A percentile compares a stretch with the other conserved stretches of the same genome.
Evolutionary conservation across 2,888 invertebrate genomes (phyloP).

Genomic region (Anticlea derivata): DNA sequence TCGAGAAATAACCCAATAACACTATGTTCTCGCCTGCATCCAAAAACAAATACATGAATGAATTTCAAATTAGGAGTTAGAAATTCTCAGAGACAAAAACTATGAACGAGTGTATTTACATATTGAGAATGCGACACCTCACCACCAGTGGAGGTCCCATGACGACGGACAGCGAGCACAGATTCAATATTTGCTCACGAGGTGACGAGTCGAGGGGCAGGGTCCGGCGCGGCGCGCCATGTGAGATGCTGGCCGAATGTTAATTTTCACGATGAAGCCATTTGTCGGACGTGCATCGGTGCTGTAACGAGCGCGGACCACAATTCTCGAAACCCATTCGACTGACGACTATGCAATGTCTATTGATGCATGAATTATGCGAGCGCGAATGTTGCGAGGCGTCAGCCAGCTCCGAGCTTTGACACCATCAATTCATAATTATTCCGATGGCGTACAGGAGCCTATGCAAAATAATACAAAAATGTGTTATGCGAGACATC

Average conservation of each 20-base stretch:
- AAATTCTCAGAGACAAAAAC: constrained; percentile 44
- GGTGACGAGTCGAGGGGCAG: constrained; percentile 40
- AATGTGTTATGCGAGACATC: constrained; percentile 41
- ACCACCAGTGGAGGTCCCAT: constrained; percentile 69
- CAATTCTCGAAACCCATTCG: constrained; percentile 71
- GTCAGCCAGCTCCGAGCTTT: constrained; percentile 43
- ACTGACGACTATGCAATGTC: constrained; percentile 59
- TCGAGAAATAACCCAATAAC: not conserved
- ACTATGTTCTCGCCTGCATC: constrained; percentile 26
- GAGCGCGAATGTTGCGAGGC: constrained; percentile 50
- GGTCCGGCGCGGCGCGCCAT: constrained; percentile 34
- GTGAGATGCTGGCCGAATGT: constrained; percentile 73
- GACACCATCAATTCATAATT: constrained; percentile 44
- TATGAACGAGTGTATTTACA: constrained; percentile 48
- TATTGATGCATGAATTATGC: constrained; percentile 71
- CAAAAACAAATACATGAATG: constrained; percentile 45
- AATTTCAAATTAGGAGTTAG: constrained; percentile 38
- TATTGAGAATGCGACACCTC: constrained; percentile 65
- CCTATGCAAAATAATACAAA: constrained; percentile 47
- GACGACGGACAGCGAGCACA: constrained; percentile 40
- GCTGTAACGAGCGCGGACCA: constrained; percentile 62
- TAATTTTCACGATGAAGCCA: constrained; percentile 80
- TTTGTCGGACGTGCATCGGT: constrained; percentile 70
- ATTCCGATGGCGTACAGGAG: constrained; percentile 47
- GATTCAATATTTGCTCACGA: constrained; percentile 72